Evolutionary conservation across 2,797 vertebrate species (phyloP).

Genomic region (Rhinoraja longicauda): DNA sequence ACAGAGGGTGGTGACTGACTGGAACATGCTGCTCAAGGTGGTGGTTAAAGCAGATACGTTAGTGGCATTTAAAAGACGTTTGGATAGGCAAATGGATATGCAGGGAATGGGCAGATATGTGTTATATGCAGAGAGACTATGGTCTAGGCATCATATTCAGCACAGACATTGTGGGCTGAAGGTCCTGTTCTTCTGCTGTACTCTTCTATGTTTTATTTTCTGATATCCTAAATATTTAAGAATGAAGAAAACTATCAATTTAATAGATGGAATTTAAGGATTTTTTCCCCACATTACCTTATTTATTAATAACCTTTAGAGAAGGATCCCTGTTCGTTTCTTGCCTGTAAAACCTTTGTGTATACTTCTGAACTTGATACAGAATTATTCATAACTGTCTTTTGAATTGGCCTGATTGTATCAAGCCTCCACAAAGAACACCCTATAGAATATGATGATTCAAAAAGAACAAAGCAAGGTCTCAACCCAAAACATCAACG

Average conservation of each 20-base stretch:
- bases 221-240: background rate
- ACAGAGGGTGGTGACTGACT: too few relatives aligned
- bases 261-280: background rate
- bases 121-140: too few relatives aligned
- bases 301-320: background rate
- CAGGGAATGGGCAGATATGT: too few relatives aligned
- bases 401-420: background rate
- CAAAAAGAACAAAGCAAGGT: background rate
- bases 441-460: background rate
- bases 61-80: too few relatives aligned
- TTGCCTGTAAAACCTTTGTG: background rate
- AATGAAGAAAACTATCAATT: background rate
- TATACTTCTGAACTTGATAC: background rate
- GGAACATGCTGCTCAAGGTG: too few relatives aligned
- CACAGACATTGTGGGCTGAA: too few relatives aligned
- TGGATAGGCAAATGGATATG: too few relatives aligned
- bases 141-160: too few relatives aligned
- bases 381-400: background rate
- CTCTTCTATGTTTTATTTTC: too few relatives aligned
- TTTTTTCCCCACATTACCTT: background rate
- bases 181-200: too few relatives aligned
- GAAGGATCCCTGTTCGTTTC: background rate
- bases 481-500: background rate
- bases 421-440: background rate
- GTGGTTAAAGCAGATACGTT: too few relatives aligned